Evolutionary conservation across 1,140 invertebrate species (phyloP), one percentile per base, ranked within the genome.

Genomic region (Bradysia coprophila): DNA sequence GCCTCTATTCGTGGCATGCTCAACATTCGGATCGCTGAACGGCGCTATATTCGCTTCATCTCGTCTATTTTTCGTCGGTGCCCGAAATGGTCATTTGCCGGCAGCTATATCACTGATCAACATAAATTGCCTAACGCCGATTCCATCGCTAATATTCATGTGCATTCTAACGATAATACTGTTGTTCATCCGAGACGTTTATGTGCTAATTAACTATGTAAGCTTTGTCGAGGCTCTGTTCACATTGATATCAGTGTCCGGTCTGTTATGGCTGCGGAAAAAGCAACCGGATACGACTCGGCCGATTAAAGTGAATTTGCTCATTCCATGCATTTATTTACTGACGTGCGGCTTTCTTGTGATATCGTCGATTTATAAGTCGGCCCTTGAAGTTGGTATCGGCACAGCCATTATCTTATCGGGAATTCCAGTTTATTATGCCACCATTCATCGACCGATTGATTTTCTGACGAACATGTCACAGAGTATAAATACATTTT

Each of bases 181-280:
- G 50, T 63, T 95, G n/a, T 69, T 81, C 48, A 81, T 81, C 21
- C 75, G 78, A 52, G 80, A 95, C 59, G 78, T 93, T n/a, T 89
- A 89, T 60, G 71, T 74, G 3, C 71, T 97, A 15, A 94, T 97
- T 46, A 90, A 92, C 57, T 96, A 92, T 60, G 81, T 91, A 19
- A 86, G 83, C 39, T 93, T 93, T 55, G 86, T 93, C 36, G 91
- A 96, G 64, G 79, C 87, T 10, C 64, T 91, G n/a, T 95, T 96
- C 55, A 92, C 85, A n/a, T 72, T 85, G 11, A 65, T 84, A 20
- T 91, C 90, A 11, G 79, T 97, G 1, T 69, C 75, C 13, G 90
- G 88, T 19, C 64, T 97, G 21, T 59, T 97, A 4, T 92, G 83
- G 72, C 65, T 96, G 57, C 74, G 92, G 36, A 75, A 76, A 50